Conservation (phyloP, 1,140 invertebrate genomes). For the Pissodes strobi region DNA sequence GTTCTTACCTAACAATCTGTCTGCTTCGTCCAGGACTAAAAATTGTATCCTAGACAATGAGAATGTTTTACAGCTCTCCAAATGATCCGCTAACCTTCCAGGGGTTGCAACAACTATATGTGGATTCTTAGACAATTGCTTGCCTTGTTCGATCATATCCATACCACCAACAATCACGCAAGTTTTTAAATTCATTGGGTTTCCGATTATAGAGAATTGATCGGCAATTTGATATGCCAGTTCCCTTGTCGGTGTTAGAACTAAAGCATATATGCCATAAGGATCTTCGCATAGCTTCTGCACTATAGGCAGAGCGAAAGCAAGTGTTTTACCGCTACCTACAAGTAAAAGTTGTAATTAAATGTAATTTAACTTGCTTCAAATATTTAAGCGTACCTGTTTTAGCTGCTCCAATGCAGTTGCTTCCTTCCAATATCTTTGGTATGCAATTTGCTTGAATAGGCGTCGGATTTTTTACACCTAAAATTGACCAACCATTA, state of each 20-base stretch:
- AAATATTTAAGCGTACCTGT: conserved; percentile 67
- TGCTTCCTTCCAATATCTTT: conserved; percentile 77
- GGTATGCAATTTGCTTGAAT: conserved; percentile 85
- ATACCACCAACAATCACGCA: conserved; percentile 90
- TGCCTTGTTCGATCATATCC: conserved; percentile 89
- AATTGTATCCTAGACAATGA: conserved; percentile 81
- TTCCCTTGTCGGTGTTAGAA: conserved; percentile 95
- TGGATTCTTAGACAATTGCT: conserved; percentile 83
- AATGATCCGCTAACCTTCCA: conserved; percentile 85
- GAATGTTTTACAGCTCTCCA: conserved; percentile 83
- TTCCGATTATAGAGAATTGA: conserved; percentile 88
- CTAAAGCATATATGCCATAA: conserved; percentile 92
- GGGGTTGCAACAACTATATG: conserved; percentile 95
- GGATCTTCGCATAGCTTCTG: conserved; percentile 90
- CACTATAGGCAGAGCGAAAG: conserved; percentile 94
- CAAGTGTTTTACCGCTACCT: conserved; percentile 92
- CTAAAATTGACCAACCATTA: conserved; percentile 60
- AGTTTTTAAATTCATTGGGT: conserved; percentile 80
- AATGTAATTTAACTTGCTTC: background rate
- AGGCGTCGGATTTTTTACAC: conserved; percentile 80
- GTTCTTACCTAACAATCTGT: conserved; percentile 61
- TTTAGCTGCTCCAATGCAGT: conserved; percentile 94
- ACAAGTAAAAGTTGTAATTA: background rate
- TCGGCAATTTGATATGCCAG: conserved; percentile 91
- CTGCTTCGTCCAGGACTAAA: conserved; percentile 91